phyloP scores from a whole-genome alignment of 2,797 vertebrate genomes.

The Hapalemur alaotrensis region DNA sequence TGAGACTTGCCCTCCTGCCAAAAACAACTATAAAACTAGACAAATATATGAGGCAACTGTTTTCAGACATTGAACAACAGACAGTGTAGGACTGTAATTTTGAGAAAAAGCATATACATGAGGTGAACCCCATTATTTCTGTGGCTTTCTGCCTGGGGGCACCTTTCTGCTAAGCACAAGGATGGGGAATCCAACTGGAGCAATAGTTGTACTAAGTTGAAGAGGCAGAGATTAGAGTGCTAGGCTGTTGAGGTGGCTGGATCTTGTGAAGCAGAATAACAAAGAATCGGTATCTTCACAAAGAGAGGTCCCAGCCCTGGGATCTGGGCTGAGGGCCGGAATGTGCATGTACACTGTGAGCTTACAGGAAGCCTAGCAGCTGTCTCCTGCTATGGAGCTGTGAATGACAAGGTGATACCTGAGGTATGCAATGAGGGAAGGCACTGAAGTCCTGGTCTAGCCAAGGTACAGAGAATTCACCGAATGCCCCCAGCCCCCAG shows the following conservation, averaged over 20 bases:
- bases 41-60: neutral
- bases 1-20: constrained; percentile 31
- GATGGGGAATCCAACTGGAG: neutral
- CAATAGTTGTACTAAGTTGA: neutral
- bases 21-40: constrained; percentile 34
- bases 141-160: neutral
- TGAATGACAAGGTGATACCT: neutral
- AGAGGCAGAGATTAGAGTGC: neutral
- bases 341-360: rapidly evolving
- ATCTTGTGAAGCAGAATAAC: neutral
- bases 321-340: neutral
- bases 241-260: neutral
- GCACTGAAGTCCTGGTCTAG: neutral
- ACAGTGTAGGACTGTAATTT: neutral
- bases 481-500: neutral
- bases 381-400: neutral
- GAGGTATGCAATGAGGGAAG: neutral
- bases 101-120: neutral
- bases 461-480: neutral
- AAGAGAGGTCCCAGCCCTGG: neutral
- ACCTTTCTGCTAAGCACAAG: neutral
- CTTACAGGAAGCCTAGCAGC: neutral
- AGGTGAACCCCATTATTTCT: neutral
- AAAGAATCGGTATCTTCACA: neutral
- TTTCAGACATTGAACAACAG: neutral